Conservation (phyloP, 2,113 vertebrate species). For the Calypte anna region DNA sequence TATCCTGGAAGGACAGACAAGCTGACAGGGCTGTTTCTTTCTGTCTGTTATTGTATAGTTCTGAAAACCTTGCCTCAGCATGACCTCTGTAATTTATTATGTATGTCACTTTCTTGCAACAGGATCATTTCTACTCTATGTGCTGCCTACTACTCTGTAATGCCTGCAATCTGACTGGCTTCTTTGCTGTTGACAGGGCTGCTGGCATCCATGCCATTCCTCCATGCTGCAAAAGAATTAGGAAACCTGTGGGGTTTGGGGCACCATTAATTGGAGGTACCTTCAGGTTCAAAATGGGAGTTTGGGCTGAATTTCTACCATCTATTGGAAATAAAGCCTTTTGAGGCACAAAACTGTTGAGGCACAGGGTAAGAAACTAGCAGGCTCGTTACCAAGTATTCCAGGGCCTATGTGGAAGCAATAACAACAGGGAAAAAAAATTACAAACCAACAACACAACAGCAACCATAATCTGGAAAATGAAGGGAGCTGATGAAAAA, state of each 20-base stretch:
- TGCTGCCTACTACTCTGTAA: not conserved
- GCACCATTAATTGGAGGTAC: not conserved
- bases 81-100: not conserved
- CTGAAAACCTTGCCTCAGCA: not conserved
- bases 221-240: fast-evolving
- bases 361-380: not conserved
- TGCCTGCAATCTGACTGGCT: fast-evolving
- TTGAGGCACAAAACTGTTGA: not conserved
- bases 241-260: not conserved
- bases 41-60: not conserved
- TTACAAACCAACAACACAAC: no score
- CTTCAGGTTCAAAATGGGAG: not conserved
- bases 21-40: not conserved
- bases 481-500: not conserved
- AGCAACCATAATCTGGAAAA: not conserved
- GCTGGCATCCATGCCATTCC: not conserved
- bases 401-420: not conserved
- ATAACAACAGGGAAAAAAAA: not conserved
- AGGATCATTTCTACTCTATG: not conserved
- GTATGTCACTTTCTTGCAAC: not conserved
- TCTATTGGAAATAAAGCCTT: not conserved
- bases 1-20: not conserved
- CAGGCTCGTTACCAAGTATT: not conserved
- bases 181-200: not conserved
- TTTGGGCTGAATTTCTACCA: not conserved